Evolutionary conservation across 2,888 invertebrate species (phyloP), one percentile per base, ranked within the genome.

Genomic region (Drosophila lutescens): DNA sequence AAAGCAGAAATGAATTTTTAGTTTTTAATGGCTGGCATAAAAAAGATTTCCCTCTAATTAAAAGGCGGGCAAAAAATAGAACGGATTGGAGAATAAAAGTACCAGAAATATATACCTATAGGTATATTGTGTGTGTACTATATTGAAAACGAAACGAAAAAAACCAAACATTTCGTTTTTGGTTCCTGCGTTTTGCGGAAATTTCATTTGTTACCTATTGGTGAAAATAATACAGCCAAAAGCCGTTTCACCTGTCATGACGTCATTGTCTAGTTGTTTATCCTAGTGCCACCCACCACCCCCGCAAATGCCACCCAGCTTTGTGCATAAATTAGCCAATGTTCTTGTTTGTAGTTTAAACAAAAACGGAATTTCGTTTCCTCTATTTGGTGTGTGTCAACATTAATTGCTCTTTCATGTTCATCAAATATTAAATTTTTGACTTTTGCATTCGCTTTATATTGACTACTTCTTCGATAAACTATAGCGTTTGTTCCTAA

Each of bases 291-390:
- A 56, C n/a, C 9, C n/a, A 49, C 32, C 32, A 7, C 26, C 13
- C 23, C 51, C 10, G 6, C 17, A 30, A 47, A 30, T n/a, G 5
- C 20, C 50, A 13, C 20, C 38, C 9, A 12, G 2, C 13, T 26
- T 58, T 40, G 41, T 60, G 34, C 26, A 63, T 63, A 49, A 63
- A 61, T 63, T 63, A 63, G 34, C 26, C 41, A 60, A 63, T 60
- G 47, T 60, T 59, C 10, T 41, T 41, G 32, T 41, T 59, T 54
- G 15, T 17, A 20, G 9, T 58, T 32, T 15, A 40, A 12, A 49
- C 38, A 54, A 32, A 54, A 41, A 55, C 9, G 15, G 32, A 55
- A 41, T 41, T 20, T 59, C 4, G 55, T n/a, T n/a, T 40, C 20
- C 10, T 40, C 26, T 15, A 12, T 53, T 53, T 40, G 38, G 17